Base-by-base conservation (phyloP, 2,797 vertebrate genomes). In the Esox masquinongy region DNA sequence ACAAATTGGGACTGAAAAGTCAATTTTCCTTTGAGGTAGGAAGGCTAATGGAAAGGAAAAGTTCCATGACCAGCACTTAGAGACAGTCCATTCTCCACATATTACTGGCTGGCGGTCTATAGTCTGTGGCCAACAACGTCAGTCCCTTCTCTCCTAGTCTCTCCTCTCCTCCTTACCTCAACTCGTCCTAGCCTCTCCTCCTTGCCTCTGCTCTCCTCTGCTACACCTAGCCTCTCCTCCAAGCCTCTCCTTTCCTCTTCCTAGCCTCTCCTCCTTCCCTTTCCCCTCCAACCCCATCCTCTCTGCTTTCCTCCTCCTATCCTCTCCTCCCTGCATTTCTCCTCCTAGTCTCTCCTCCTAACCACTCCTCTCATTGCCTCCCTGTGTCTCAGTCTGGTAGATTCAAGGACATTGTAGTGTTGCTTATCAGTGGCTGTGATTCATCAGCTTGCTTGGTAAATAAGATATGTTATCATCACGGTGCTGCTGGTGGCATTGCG, bases 401-500 rank as follows among this genome's bases (percentile, higher is more conserved):
- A 84, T 86, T 90, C 90, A 93, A 94, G 93, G 93, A 83, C 92
- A 91, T 89, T 88, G 84, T 89, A 83, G 70, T 81, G 76, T 12
- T 24, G 2, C 85, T 92, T 92, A 93, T 92, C 92, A 83, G 87
- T 7, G 22, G 61, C 72, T 47, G 75, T 76, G 86, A 92, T 91
- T 89, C 87, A 92, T 92, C 91, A 88, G 82, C 79, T 78, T 78
- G 78, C 84, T 87, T 90, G 90, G 91, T 92, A 94, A 94, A 93
- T 93, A 94, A 93, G 87, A 93, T 92, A 95, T 94, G 79, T 82
- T 94, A 95, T 94, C 93, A 79, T 77, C 56, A 24, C 11, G n/a
- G 61, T 73, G 80, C 84, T 87, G 81, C 77, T 79, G 73, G 82
- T 88, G 88, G 89, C 92, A 93, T 89, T 89, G 90, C 93, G 84